Evolutionary conservation across 2,113 vertebrate genomes (phyloP).

Genomic region (Ellobius talpinus): DNA sequence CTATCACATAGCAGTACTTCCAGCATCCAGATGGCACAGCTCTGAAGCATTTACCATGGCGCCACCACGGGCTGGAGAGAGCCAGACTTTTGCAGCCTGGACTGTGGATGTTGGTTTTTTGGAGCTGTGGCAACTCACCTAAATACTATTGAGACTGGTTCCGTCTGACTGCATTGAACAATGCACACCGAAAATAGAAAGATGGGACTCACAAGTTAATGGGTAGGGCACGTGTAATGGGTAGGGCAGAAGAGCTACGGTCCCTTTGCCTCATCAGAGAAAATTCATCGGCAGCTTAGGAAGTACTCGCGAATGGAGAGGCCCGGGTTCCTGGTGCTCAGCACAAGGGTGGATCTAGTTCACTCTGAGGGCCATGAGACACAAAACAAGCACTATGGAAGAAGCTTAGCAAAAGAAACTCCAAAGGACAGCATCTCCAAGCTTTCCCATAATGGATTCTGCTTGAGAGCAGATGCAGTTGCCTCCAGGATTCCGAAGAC

Average conservation of each 20-base stretch:
- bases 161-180: background rate
- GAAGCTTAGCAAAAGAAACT: conserved; percentile 94
- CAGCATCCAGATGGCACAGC: background rate
- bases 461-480: conserved; percentile 93
- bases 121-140: background rate
- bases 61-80: background rate
- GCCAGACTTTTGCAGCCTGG: too few species aligned
- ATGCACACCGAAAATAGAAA: conserved; percentile 95
- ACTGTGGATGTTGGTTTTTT: background rate
- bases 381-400: conserved; percentile 95
- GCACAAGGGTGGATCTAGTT: conserved; percentile 96
- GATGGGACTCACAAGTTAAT: conserved; percentile 93
- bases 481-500: conserved; percentile 92
- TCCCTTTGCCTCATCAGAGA: conserved; percentile 95
- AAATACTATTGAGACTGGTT: background rate
- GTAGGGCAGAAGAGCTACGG: conserved; percentile 97
- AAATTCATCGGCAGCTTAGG: conserved; percentile 95
- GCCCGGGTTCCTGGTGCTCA: conserved; percentile 96
- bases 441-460: conserved; percentile 94
- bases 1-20: background rate
- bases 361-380: conserved; percentile 92
- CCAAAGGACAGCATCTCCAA: conserved; percentile 93
- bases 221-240: conserved; percentile 97
- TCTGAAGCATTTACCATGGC: background rate
- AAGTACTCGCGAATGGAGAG: conserved; percentile 98